Conservation (phyloP, 2,888 invertebrate species). For the Lepidonotus clava region DNA sequence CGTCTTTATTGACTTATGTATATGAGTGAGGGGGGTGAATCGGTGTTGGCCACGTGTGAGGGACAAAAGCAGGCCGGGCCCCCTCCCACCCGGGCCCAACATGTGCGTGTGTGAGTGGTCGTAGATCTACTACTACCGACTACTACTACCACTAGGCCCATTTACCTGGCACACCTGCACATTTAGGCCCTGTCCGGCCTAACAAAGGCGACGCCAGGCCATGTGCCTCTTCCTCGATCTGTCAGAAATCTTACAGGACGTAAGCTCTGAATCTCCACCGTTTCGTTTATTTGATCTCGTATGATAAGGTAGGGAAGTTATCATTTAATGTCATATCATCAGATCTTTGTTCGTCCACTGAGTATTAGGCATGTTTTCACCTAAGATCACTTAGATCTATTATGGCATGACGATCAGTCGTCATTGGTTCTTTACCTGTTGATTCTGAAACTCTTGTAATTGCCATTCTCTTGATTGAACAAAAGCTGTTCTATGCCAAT, state of each 20-base stretch:
- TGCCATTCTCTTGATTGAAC: too few species aligned
- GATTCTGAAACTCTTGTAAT: too few species aligned
- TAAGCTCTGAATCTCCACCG: neutral
- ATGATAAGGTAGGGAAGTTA: too few species aligned
- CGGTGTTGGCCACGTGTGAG: neutral
- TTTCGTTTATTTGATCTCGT: too few species aligned
- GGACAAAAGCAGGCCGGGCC: neutral
- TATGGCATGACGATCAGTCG: too few species aligned
- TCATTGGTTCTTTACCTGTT: too few species aligned
- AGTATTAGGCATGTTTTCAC: too few species aligned
- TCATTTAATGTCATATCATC: too few species aligned
- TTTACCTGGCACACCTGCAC: neutral
- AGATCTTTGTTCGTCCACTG: too few species aligned
- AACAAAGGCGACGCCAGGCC: neutral
- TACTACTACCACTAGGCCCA: neutral
- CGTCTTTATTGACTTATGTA: constrained; percentile 41
- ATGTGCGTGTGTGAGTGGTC: neutral
- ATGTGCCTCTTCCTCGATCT: neutral
- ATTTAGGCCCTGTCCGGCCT: neutral
- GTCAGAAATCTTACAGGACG: neutral
- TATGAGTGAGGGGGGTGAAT: constrained; percentile 36
- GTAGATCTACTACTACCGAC: neutral
- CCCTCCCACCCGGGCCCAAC: neutral
- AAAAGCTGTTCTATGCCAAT: too few species aligned
- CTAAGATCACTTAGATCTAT: too few species aligned